Conservation (phyloP, 2,888 invertebrate species). For the Pandemis cinnamomeana region DNA sequence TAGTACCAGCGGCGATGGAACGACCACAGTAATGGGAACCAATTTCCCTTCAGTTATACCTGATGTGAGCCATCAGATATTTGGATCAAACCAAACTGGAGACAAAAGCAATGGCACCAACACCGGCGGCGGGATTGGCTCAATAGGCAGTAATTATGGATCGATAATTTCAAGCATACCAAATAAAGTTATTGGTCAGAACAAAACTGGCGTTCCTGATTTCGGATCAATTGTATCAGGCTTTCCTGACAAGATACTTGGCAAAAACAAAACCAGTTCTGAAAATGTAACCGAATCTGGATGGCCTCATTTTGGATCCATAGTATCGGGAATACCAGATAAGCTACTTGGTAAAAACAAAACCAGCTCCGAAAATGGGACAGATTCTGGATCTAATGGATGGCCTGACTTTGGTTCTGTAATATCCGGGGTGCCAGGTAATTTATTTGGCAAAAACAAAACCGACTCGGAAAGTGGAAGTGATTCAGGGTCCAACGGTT, state of each 20-base stretch:
- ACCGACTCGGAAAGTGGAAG: slow-evolving; percentile 7
- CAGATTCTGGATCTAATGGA: neutral
- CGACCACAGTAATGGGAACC: slow-evolving; percentile 24
- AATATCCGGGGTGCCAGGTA: neutral
- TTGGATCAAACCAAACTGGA: slow-evolving; percentile 18
- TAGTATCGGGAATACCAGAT: neutral
- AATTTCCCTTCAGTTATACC: slow-evolving; percentile 12
- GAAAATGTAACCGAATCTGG: neutral
- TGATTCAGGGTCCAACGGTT: neutral
- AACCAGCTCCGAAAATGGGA: slow-evolving; percentile 12
- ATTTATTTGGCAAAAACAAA: slow-evolving; percentile 12
- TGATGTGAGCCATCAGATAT: slow-evolving; percentile 4
- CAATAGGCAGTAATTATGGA: slow-evolving; percentile 17
- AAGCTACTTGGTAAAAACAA: slow-evolving; percentile 13
- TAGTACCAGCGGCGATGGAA: slow-evolving; percentile 5
- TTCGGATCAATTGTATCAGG: slow-evolving; percentile 6
- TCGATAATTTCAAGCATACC: slow-evolving; percentile 27
- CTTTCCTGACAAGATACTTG: slow-evolving; percentile 12
- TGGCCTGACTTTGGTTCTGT: neutral
- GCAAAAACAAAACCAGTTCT: slow-evolving; percentile 15
- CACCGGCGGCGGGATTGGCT: slow-evolving; percentile 7
- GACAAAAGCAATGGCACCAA: slow-evolving; percentile 2
- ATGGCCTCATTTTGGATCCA: slow-evolving; percentile 2
- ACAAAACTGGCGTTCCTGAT: slow-evolving; percentile 9
- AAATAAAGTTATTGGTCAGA: slow-evolving; percentile 23